Evolutionary conservation across 2,888 invertebrate genomes (phyloP).

Genomic region (Phlogophora meticulosa): DNA sequence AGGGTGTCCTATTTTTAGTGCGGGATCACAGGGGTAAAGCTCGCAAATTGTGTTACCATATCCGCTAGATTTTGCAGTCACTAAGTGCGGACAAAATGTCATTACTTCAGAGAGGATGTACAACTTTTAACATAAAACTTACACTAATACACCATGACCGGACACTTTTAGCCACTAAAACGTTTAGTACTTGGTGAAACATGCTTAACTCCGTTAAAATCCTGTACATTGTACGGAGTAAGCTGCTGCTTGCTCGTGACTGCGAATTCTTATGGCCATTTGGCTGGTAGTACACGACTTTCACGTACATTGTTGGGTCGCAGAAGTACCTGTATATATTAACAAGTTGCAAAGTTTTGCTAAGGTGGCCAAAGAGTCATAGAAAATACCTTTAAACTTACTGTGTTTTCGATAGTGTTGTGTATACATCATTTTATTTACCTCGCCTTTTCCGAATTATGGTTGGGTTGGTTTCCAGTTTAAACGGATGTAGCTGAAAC

Average conservation of each 20-base stretch:
- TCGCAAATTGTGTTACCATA: slow-evolving; percentile 54
- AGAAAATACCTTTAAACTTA: neutral
- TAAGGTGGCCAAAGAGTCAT: neutral
- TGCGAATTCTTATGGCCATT: slow-evolving; percentile 37
- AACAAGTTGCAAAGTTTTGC: slow-evolving; percentile 9
- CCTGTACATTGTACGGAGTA: slow-evolving; percentile 49
- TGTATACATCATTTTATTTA: too few relatives aligned
- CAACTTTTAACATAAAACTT: slow-evolving; percentile 66
- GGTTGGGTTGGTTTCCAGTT: too few relatives aligned
- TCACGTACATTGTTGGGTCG: slow-evolving; percentile 10
- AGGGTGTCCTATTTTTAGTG: slow-evolving; percentile 48
- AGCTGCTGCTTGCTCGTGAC: slow-evolving; percentile 24
- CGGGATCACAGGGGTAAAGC: slow-evolving; percentile 28
- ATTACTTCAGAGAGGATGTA: slow-evolving; percentile 54
- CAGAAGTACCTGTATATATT: slow-evolving; percentile 5
- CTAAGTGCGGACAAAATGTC: slow-evolving; percentile 56
- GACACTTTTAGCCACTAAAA: slow-evolving; percentile 61
- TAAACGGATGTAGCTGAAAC: too few relatives aligned
- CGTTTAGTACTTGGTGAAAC: slow-evolving; percentile 61
- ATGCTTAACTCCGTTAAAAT: slow-evolving; percentile 49
- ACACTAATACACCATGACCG: slow-evolving; percentile 52
- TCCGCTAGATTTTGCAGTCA: slow-evolving; percentile 46
- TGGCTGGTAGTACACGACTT: slow-evolving; percentile 26
- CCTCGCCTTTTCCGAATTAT: too few relatives aligned
- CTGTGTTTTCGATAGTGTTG: too few relatives aligned